Evolutionary conservation across 2,888 invertebrate species (phyloP).

Genomic region (Thera obeliscata): DNA sequence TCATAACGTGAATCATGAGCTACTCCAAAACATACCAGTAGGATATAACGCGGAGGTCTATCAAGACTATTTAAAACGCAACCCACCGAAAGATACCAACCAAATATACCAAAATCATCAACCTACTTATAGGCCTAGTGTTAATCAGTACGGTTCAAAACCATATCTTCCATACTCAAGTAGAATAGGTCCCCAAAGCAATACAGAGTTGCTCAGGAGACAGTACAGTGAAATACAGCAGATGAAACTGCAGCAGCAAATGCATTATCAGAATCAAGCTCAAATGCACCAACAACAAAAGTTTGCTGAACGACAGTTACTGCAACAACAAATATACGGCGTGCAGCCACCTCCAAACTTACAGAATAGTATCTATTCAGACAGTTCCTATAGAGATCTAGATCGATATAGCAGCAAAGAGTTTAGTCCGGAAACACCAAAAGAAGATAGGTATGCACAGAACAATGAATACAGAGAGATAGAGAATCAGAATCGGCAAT

Average conservation of each 20-base stretch:
- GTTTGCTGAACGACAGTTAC: constrained; percentile 85
- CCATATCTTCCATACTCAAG: constrained; percentile 80
- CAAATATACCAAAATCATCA: constrained; percentile 85
- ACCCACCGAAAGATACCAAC: constrained; percentile 83
- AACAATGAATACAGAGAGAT: constrained; percentile 73
- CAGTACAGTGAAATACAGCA: constrained; percentile 87
- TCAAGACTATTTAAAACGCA: constrained; percentile 82
- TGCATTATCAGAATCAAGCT: constrained; percentile 86
- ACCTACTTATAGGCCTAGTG: constrained; percentile 76
- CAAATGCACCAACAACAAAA: constrained; percentile 86
- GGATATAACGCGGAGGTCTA: constrained; percentile 86
- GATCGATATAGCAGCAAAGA: constrained; percentile 77
- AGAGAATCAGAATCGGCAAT: constrained; percentile 70
- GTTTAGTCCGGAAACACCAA: constrained; percentile 72
- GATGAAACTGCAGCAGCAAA: constrained; percentile 86
- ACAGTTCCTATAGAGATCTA: constrained; percentile 76
- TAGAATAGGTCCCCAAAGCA: constrained; percentile 82
- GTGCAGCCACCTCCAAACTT: constrained; percentile 79
- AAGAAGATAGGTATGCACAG: constrained; percentile 67
- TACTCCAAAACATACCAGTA: constrained; percentile 75
- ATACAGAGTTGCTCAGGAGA: constrained; percentile 84
- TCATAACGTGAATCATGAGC: constrained; percentile 76
- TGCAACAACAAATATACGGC: constrained; percentile 86
- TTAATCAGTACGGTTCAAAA: constrained; percentile 77
- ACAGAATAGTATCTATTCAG: constrained; percentile 80